These are phyloP conservation scores for Euwallacea fornicatus DNA, from an alignment of 1,140 invertebrate genomes.

Conservation along the genomic window DNA sequence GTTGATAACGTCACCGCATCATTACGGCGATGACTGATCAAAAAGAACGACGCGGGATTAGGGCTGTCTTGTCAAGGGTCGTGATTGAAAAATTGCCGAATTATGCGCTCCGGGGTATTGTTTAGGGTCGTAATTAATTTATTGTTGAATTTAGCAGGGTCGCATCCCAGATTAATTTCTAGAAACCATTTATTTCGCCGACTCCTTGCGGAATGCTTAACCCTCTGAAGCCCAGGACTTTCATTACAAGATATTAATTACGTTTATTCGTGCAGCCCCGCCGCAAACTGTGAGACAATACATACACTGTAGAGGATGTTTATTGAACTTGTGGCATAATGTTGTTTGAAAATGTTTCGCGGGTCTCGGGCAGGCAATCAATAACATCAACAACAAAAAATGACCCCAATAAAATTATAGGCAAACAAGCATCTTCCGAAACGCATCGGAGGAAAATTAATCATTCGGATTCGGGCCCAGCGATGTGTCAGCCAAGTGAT, in stretches of 20 bases:
- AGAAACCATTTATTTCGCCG: background rate
- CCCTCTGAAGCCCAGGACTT: background rate
- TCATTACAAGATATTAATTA: too few relatives aligned
- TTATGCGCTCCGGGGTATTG: constrained; percentile 16
- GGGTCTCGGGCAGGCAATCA: constrained; percentile 3
- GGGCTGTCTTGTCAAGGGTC: constrained; percentile 27
- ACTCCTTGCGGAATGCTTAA: background rate
- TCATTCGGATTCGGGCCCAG: constrained; percentile 20
- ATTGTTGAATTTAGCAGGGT: background rate
- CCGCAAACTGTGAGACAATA: too few relatives aligned
- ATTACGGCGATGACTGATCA: constrained; percentile 23
- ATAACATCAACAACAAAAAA: constrained; percentile 16
- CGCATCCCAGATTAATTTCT: constrained; percentile 5
- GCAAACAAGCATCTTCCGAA: constrained; percentile 29
- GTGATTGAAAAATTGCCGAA: constrained; percentile 27
- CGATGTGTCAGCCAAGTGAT: constrained; percentile 23
- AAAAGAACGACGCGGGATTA: constrained; percentile 14
- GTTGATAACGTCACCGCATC: constrained; percentile 26
- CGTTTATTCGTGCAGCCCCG: too few relatives aligned
- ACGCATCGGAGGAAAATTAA: constrained; percentile 29
- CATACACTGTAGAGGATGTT: too few relatives aligned
- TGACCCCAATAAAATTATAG: constrained; percentile 30
- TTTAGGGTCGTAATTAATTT: constrained; percentile 25
- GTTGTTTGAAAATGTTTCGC: too few relatives aligned
- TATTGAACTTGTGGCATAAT: too few relatives aligned